These are phyloP conservation scores for Colinus virginianus DNA, from an alignment of 2,113 vertebrate genomes.

Conservation along the genomic window DNA sequence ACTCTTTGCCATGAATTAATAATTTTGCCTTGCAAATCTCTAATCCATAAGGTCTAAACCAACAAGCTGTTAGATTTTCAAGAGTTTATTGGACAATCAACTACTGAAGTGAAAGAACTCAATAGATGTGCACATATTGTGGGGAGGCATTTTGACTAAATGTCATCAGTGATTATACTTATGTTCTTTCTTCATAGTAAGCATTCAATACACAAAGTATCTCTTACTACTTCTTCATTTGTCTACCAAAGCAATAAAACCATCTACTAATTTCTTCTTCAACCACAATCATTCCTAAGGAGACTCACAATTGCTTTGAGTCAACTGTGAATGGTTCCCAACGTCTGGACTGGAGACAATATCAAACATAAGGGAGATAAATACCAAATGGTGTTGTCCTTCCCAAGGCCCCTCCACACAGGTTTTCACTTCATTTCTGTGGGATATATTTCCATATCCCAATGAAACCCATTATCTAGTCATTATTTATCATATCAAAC, in stretches of 20 bases:
- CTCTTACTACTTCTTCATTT: not conserved
- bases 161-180: not conserved
- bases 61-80: not conserved
- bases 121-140: not conserved
- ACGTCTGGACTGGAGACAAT: not conserved
- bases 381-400: not conserved
- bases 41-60: not conserved
- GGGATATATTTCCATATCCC: slow-evolving; percentile 82
- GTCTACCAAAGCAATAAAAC: not conserved
- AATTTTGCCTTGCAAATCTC: not conserved
- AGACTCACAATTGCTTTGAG: not conserved
- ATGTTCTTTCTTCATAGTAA: not conserved
- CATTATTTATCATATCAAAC: slow-evolving; percentile 84
- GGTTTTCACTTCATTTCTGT: slow-evolving; percentile 54
- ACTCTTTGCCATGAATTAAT: not conserved
- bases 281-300: not conserved
- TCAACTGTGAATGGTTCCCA: not conserved
- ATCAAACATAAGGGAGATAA: not conserved
- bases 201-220: not conserved
- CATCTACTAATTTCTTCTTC: not conserved
- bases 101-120: not conserved
- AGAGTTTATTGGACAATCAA: not conserved
- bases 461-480: slow-evolving; percentile 83
- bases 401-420: slow-evolving; percentile 16
- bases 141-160: not conserved